These are phyloP conservation scores for Portunus trituberculatus DNA, from an alignment of 1,140 invertebrate genomes.

Conservation along the genomic window DNA sequence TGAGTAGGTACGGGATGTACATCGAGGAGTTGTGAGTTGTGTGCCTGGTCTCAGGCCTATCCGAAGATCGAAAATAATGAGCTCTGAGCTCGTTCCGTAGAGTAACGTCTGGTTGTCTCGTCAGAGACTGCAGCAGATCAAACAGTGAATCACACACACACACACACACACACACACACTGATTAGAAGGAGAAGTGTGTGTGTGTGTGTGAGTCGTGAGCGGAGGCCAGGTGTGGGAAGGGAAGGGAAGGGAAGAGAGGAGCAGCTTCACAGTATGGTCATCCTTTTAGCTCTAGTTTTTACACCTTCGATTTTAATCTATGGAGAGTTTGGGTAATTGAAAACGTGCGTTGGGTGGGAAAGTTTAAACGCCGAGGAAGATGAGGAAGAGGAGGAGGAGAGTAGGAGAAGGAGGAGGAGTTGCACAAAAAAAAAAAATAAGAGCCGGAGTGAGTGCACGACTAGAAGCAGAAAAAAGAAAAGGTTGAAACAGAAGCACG, in stretches of 20 bases:
- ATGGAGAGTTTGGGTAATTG: constrained; percentile 22
- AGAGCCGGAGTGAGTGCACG: too few relatives aligned
- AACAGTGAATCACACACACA: too few relatives aligned
- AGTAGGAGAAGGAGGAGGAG: neutral
- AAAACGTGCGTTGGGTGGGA: neutral
- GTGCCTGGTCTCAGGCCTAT: too few relatives aligned
- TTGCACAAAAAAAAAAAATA: neutral
- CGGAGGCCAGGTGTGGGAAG: too few relatives aligned
- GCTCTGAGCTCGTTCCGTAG: too few relatives aligned
- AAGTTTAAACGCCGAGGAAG: neutral
- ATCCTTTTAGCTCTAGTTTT: neutral
- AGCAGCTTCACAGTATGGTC: neutral
- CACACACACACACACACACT: neutral
- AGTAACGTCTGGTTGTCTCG: too few relatives aligned
- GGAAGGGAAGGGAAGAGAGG: neutral
- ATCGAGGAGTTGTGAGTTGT: too few relatives aligned
- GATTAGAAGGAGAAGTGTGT: neutral
- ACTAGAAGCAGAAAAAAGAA: neutral
- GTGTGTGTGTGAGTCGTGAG: too few relatives aligned
- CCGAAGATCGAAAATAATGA: too few relatives aligned
- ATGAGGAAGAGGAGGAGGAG: neutral
- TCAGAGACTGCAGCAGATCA: too few relatives aligned
- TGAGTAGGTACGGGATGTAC: too few relatives aligned
- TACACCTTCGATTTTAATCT: neutral
- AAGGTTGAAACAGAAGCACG: too few relatives aligned